A percentile compares a stretch with the other conserved stretches of the same genome.
Evolutionary conservation across 1,140 invertebrate genomes (phyloP).

Genomic region (Bicyclus anynana): DNA sequence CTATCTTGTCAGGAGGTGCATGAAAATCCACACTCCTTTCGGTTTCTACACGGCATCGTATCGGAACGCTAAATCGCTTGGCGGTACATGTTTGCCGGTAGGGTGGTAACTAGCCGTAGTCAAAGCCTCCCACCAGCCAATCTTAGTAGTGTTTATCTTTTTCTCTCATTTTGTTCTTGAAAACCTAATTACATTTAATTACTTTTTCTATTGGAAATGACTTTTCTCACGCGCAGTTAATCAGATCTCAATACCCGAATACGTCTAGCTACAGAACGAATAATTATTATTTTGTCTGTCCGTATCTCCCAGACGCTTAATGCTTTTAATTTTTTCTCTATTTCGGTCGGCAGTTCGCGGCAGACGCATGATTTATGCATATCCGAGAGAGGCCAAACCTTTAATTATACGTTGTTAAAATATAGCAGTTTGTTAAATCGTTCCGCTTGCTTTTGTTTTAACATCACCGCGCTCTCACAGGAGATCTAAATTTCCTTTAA

Average conservation of each 20-base stretch:
- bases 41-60: too few species aligned
- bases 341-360: constrained; percentile 73
- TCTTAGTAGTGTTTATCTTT: too few species aligned
- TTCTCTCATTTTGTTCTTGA: too few species aligned
- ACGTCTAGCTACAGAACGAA: constrained; percentile 14
- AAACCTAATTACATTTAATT: too few species aligned
- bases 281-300: constrained; percentile 41
- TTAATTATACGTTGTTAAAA: constrained; percentile 77
- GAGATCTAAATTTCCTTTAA: constrained; percentile 55
- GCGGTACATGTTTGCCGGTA: too few species aligned
- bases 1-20: too few species aligned
- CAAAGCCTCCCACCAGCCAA: too few species aligned
- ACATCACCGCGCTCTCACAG: constrained; percentile 54
- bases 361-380: constrained; percentile 75
- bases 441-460: constrained; percentile 71
- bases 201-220: too few species aligned
- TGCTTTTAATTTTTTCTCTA: constrained; percentile 76
- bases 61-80: too few species aligned
- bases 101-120: too few species aligned
- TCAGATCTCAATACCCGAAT: constrained; percentile 13
- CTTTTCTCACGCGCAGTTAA: constrained; percentile 17
- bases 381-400: constrained; percentile 72
- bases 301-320: constrained; percentile 56
- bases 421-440: constrained; percentile 77
- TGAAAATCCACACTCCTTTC: too few species aligned